A percentile compares a stretch with the other conserved stretches of the same genome.
Conservation (phyloP, 2,888 invertebrate genomes). For the Melieria omissa region DNA sequence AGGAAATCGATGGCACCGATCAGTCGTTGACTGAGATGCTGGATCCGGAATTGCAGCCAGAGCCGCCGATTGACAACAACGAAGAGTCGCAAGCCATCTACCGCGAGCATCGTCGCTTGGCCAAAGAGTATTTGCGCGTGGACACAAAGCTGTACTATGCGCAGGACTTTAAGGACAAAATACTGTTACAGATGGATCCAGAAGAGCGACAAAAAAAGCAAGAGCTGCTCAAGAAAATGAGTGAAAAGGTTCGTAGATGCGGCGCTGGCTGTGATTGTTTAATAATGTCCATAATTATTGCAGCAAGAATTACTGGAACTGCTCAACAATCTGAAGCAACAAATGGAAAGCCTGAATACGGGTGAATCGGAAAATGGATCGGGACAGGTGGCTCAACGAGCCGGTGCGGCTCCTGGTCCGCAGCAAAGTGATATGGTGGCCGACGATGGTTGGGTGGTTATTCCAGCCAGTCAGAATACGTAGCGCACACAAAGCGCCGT, state of each 20-base stretch:
- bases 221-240: slow-evolving; percentile 61
- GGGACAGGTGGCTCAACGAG: slow-evolving; percentile 29
- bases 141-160: slow-evolving; percentile 87
- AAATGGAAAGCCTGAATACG: slow-evolving; percentile 57
- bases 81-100: slow-evolving; percentile 86
- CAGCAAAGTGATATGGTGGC: slow-evolving; percentile 49
- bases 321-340: slow-evolving; percentile 62
- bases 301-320: slow-evolving; percentile 62
- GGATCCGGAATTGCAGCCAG: slow-evolving; percentile 84
- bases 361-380: slow-evolving; percentile 42
- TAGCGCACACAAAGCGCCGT: slow-evolving; percentile 46
- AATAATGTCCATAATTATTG: slow-evolving; percentile 5
- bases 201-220: slow-evolving; percentile 61
- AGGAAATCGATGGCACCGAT: slow-evolving; percentile 58
- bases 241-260: slow-evolving; percentile 57
- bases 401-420: slow-evolving; percentile 21
- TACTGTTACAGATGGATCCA: slow-evolving; percentile 70
- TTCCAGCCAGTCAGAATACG: slow-evolving; percentile 59
- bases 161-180: slow-evolving; percentile 80
- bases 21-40: slow-evolving; percentile 77
- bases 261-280: not conserved
- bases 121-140: slow-evolving; percentile 88
- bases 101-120: slow-evolving; percentile 87
- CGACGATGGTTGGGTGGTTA: slow-evolving; percentile 64
- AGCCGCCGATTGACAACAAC: slow-evolving; percentile 81